phyloP scores from a whole-genome alignment of 2,797 vertebrate species.

The Pterois miles region DNA sequence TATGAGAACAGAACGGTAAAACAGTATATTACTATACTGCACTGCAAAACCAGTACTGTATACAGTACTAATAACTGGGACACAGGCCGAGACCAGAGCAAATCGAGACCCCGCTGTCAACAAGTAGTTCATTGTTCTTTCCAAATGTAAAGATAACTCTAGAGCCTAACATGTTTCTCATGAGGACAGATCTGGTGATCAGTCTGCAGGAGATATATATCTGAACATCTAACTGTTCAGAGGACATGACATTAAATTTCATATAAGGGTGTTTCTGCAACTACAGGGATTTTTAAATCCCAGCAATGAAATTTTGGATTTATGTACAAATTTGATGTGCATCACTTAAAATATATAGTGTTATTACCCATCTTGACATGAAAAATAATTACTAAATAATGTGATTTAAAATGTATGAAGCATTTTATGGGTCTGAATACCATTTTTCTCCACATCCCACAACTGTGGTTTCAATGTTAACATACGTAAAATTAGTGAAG shows the following conservation, averaged over 20 bases:
- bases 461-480: too few species aligned
- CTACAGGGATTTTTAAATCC: too few species aligned
- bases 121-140: not conserved
- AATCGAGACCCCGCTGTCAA: not conserved
- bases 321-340: too few species aligned
- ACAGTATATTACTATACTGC: not conserved
- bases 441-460: too few species aligned
- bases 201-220: not conserved
- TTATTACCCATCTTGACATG: too few species aligned
- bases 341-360: too few species aligned
- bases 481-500: too few species aligned
- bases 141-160: not conserved
- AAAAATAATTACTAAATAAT: too few species aligned
- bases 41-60: not conserved
- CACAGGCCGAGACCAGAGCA: not conserved
- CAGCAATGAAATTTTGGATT: too few species aligned
- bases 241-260: not conserved
- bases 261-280: too few species aligned
- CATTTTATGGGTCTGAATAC: too few species aligned
- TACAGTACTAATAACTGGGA: not conserved
- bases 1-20: not conserved
- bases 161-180: not conserved
- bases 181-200: not conserved
- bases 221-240: not conserved
- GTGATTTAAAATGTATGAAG: too few species aligned